These are phyloP conservation scores for Aphidius colemani DNA, from an alignment of 2,888 invertebrate species.

Conservation along the genomic window DNA sequence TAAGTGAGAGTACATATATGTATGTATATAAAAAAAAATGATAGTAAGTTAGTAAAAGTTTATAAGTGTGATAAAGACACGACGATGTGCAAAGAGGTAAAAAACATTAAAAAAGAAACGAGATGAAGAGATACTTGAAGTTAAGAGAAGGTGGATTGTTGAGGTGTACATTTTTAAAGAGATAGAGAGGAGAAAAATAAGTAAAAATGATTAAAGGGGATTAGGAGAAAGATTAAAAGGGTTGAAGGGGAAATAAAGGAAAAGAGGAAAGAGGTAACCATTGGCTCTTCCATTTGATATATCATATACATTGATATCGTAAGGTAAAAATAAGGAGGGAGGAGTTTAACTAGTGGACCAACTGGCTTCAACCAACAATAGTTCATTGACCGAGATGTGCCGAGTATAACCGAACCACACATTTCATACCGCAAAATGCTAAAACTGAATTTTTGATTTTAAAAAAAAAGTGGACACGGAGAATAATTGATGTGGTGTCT, in stretches of 20 bases:
- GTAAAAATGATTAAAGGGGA: slow-evolving; percentile 13
- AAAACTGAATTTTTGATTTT: slow-evolving; percentile 35
- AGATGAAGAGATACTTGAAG: too few relatives aligned
- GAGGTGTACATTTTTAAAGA: background rate
- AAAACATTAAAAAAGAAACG: too few relatives aligned
- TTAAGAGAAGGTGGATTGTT: background rate
- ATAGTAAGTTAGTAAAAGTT: too few relatives aligned
- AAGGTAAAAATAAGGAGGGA: slow-evolving; percentile 19
- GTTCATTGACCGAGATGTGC: slow-evolving; percentile 59
- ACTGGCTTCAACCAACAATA: slow-evolving; percentile 57
- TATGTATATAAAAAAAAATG: too few relatives aligned
- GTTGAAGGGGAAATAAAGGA: slow-evolving; percentile 31
- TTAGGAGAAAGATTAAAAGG: slow-evolving; percentile 16
- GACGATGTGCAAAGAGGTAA: too few relatives aligned
- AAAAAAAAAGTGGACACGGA: background rate
- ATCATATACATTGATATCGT: slow-evolving; percentile 14
- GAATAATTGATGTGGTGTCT: too few relatives aligned
- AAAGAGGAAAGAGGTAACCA: slow-evolving; percentile 6
- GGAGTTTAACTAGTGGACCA: slow-evolving; percentile 54
- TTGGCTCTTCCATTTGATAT: slow-evolving; percentile 12
- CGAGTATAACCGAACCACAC: slow-evolving; percentile 45
- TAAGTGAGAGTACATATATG: too few relatives aligned
- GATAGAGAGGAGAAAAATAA: background rate
- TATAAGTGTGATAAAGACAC: too few relatives aligned
- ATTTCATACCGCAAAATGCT: slow-evolving; percentile 36